Percentiles rank a stretch among this genome's conserved stretches.
Evolutionary conservation across 92 coral and sea anemone genomes (phyloP).

Genomic region (Phenganax subtilis): DNA sequence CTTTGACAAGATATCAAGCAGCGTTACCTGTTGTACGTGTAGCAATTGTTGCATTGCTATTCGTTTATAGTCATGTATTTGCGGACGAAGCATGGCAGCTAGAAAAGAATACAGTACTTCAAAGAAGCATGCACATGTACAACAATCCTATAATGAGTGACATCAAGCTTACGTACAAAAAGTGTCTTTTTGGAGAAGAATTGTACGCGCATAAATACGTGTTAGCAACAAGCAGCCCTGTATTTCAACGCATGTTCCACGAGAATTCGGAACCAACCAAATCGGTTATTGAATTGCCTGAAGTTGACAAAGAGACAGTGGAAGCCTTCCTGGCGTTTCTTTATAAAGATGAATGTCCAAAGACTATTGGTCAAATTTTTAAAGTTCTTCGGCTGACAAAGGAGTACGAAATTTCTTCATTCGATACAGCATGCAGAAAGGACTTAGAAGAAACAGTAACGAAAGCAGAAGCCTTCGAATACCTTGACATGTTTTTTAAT

Average conservation of each 20-base stretch:
- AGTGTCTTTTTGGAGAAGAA: too few relatives aligned
- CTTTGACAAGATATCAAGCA: too few relatives aligned
- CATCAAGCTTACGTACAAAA: background rate
- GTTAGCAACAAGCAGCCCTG: background rate
- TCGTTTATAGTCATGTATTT: background rate
- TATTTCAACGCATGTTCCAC: background rate
- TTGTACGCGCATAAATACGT: too few relatives aligned
- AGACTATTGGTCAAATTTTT: background rate
- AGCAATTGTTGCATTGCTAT: too few relatives aligned
- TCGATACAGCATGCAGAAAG: background rate
- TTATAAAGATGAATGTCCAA: background rate
- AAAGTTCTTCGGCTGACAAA: background rate
- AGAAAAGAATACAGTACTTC: background rate
- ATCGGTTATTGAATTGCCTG: background rate
- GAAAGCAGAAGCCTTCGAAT: background rate
- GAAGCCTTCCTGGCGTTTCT: background rate
- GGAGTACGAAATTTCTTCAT: background rate
- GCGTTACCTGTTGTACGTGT: too few relatives aligned
- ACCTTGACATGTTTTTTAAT: background rate
- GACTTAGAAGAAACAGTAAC: background rate
- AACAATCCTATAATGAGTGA: conserved; percentile 6
- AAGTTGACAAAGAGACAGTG: background rate
- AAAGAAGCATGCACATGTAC: conserved; percentile 2
- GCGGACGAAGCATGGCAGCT: background rate
- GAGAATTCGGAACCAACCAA: background rate